Percentiles rank a stretch among this genome's conserved stretches.
These are phyloP conservation scores for Tetragnatha montana DNA, from an alignment of 2,888 invertebrate genomes.

Conservation along the genomic window DNA sequence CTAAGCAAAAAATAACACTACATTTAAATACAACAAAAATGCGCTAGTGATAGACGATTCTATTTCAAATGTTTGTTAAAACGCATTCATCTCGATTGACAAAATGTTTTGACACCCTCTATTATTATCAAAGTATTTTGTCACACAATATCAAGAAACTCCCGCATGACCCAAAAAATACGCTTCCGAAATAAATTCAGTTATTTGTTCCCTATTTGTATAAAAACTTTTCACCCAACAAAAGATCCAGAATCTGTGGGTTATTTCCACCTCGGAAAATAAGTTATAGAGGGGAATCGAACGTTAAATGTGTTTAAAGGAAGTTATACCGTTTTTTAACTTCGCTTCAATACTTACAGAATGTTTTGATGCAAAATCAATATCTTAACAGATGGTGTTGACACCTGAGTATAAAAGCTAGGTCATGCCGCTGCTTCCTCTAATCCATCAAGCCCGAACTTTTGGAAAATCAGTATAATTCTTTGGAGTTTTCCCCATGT, in stretches of 20 bases:
- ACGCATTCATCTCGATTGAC: no score
- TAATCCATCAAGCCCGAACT: constrained; percentile 58
- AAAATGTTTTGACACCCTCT: no score
- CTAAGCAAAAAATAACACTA: no score
- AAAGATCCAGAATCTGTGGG: constrained; percentile 18
- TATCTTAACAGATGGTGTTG: constrained; percentile 62
- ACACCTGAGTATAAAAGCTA: constrained; percentile 59
- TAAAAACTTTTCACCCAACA: constrained; percentile 7
- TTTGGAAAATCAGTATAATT: constrained; percentile 30
- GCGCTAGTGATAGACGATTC: no score
- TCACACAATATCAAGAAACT: no score
- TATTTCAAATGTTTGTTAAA: no score
- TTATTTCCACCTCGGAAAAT: constrained; percentile 31
- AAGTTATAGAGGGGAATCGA: constrained; percentile 51
- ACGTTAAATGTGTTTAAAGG: constrained; percentile 64
- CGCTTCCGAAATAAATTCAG: neutral
- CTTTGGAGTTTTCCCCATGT: constrained; percentile 23
- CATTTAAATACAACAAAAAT: no score
- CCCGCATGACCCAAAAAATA: no score
- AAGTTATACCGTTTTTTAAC: constrained; percentile 63
- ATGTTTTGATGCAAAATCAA: constrained; percentile 70
- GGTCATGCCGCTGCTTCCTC: constrained; percentile 31
- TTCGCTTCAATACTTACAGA: constrained; percentile 60
- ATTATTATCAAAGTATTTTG: no score
- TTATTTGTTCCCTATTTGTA: neutral